These are phyloP conservation scores for Chaenodraco wilsoni DNA, from an alignment of 2,797 vertebrate genomes.

Conservation along the genomic window DNA sequence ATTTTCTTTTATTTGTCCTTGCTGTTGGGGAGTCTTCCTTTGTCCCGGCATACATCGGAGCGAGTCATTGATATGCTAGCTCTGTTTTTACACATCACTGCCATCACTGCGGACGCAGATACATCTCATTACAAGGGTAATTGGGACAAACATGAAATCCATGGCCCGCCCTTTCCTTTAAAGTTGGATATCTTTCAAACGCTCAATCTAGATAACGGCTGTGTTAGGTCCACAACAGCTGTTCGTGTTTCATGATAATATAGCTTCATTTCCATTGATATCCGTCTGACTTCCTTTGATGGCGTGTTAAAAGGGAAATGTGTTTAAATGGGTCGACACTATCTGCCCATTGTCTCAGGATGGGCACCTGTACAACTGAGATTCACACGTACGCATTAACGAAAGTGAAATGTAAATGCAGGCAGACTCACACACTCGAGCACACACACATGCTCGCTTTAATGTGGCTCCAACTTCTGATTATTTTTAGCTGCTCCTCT, in stretches of 20 bases:
- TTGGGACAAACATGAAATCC: conserved; percentile 91
- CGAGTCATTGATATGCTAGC: conserved; percentile 92
- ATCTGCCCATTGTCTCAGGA: conserved; percentile 37
- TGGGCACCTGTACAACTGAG: conserved; percentile 38
- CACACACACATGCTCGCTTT: conserved; percentile 21
- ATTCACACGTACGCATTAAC: not conserved
- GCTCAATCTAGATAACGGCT: conserved; percentile 66
- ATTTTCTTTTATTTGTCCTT: conserved; percentile 90
- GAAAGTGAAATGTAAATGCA: not conserved
- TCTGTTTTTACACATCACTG: conserved; percentile 91
- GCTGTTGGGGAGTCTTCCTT: conserved; percentile 83
- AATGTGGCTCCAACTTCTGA: conserved; percentile 54
- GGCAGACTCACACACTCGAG: not conserved
- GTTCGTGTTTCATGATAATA: conserved; percentile 66
- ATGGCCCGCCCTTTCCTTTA: conserved; percentile 66
- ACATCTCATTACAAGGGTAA: conserved; percentile 94
- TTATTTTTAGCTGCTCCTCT: conserved; percentile 67
- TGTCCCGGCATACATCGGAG: conserved; percentile 79
- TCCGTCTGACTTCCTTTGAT: conserved; percentile 62
- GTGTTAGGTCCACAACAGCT: conserved; percentile 71
- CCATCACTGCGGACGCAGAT: conserved; percentile 89
- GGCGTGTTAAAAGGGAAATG: conserved; percentile 39
- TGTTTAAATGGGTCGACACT: conserved; percentile 49
- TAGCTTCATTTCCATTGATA: conserved; percentile 54
- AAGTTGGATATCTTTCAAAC: conserved; percentile 86